Percentiles rank a stretch among this genome's conserved stretches.
Evolutionary conservation across 2,888 invertebrate species (phyloP).

Genomic region (Cephus rjabovi): DNA sequence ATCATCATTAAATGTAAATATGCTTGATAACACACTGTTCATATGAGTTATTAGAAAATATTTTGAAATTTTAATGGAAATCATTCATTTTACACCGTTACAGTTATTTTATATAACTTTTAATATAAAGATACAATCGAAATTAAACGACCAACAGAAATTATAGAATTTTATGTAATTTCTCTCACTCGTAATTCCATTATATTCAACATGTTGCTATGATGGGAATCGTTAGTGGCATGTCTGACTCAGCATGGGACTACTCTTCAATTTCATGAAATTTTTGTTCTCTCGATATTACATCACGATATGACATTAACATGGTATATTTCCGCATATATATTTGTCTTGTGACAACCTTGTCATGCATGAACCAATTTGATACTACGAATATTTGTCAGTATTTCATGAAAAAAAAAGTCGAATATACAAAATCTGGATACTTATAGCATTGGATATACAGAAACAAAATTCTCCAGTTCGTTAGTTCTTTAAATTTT

Average conservation of each 20-base stretch:
- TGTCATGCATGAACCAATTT: neutral
- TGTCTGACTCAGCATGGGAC: neutral
- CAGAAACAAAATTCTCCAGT: neutral
- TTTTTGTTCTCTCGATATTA: neutral
- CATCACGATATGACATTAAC: neutral
- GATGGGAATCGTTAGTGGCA: neutral
- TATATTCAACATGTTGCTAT: neutral
- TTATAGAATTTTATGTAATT: neutral
- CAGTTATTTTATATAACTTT: neutral
- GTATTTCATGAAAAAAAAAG: neutral
- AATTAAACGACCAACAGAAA: no score
- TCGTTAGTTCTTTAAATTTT: neutral
- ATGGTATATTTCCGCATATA: neutral
- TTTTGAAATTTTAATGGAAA: neutral
- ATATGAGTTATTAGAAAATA: neutral
- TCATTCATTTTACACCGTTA: neutral
- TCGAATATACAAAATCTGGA: neutral
- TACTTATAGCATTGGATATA: neutral
- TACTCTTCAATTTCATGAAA: neutral
- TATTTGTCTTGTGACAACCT: neutral
- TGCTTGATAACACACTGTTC: neutral
- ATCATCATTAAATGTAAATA: neutral
- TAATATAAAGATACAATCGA: no score
- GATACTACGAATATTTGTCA: neutral
- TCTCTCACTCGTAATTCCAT: neutral